Evolutionary conservation across 2,888 invertebrate genomes (phyloP), one percentile per base, ranked within the genome.

Genomic region (Drosophila tanythrix): DNA sequence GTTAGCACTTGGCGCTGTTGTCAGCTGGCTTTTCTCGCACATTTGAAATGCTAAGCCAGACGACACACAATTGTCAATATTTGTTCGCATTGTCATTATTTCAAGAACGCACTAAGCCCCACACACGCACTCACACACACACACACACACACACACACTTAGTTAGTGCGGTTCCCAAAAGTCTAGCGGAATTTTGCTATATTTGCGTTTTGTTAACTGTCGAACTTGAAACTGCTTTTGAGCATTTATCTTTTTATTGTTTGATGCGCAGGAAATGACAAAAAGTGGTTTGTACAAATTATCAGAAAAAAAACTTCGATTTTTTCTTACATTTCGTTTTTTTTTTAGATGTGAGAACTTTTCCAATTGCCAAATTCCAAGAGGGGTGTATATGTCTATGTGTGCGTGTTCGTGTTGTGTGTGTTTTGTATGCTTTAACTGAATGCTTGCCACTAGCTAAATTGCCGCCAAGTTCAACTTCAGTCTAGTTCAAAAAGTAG

Each of bases 1-100:
- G 61, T 70, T 70, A 55, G 33, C 29, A 59, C 53, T 63, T 52
- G 27, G 55, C 36, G 27, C 10, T 25, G n/a, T 21, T 15, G 43
- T 21, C 52, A 33, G 33, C 27, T 51, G 55, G 13, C 40, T 29
- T n/a, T 31, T 40, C 29, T 21, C 21, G 36, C 18, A 57, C 29
- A 57, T 31, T 43, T 52, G n/a, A 43, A 59, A 56, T 29, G 38
- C 36, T 25, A 58, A 38, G 63, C 67, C 76, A 85, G 83, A 69
- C 71, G 67, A 74, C 71, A 81, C 68, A 83, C 84, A 86, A 81
- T 75, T 79, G 76, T 76, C 72, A 61, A 76, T 82, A 82, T 82
- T 73, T 82, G 79, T 79, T 74, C 66, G 63, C 76, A 70, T 72
- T 72, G 50, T 46, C 40, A 69, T 62, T 60, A 50, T 67, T 59